Evolutionary conservation across 1,140 invertebrate species (phyloP).

Genomic region (Armadillidium nasatum): DNA sequence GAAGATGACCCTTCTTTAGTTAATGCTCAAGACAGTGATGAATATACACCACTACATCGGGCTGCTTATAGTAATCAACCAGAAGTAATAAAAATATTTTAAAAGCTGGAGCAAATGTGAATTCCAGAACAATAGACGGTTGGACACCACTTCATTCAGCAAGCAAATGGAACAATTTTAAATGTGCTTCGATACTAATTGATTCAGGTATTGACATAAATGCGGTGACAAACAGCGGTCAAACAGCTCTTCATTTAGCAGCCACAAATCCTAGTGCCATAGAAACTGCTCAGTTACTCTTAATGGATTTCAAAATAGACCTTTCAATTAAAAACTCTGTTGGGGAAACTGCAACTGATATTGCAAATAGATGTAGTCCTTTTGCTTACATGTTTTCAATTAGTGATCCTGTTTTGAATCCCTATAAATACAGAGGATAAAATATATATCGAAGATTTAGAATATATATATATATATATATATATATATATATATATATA

Average conservation of each 20-base stretch:
- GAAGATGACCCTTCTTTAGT: no score
- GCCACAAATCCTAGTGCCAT: conserved; percentile 47
- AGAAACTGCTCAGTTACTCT: conserved; percentile 48
- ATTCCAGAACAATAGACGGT: conserved; percentile 51
- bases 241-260: conserved; percentile 39
- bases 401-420: neutral
- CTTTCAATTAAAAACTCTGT: neutral
- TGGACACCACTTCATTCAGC: conserved; percentile 56
- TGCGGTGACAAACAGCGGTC: conserved; percentile 51
- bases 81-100: no score
- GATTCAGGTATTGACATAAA: conserved; percentile 54
- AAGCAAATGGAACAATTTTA: conserved; percentile 52
- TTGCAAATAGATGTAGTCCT: neutral
- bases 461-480: no score
- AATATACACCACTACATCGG: no score
- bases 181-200: conserved; percentile 50
- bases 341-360: neutral
- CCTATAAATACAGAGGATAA: neutral
- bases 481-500: no score
- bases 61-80: no score
- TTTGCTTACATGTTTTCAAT: neutral
- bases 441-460: no score
- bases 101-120: conserved; percentile 47
- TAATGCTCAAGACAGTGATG: no score
- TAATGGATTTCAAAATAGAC: conserved; percentile 29